A percentile compares a stretch with the other conserved stretches of the same genome.
These are phyloP conservation scores for Dolomedes plantarius DNA, from an alignment of 2,888 invertebrate species.

Conservation along the genomic window DNA sequence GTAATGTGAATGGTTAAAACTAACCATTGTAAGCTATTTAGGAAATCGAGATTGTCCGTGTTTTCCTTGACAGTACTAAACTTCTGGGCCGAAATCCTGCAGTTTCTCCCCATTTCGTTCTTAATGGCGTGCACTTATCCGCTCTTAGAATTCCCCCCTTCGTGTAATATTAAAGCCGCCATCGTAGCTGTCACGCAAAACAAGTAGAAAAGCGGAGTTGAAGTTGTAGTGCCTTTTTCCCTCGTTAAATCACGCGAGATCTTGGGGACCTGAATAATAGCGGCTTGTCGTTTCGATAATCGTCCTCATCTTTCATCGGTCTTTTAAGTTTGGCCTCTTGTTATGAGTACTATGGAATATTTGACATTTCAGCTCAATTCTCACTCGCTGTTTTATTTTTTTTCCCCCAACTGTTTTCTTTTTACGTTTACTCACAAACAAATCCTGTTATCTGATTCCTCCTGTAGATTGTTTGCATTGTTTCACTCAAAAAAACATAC, in stretches of 20 bases:
- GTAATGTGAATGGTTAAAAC: too few species aligned
- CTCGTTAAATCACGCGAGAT: constrained; percentile 42
- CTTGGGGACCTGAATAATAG: constrained; percentile 45
- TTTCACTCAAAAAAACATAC: not conserved
- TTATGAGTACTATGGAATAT: constrained; percentile 7
- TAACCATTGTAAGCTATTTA: not conserved
- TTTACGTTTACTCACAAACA: not conserved
- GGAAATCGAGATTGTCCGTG: not conserved
- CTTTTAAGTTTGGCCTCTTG: constrained; percentile 34
- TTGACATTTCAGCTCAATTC: constrained; percentile 18
- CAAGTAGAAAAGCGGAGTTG: constrained; percentile 31
- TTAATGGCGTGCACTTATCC: constrained; percentile 10
- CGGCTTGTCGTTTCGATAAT: constrained; percentile 45
- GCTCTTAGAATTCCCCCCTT: constrained; percentile 13
- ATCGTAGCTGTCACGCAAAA: constrained; percentile 53
- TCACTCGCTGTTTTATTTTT: constrained; percentile 31
- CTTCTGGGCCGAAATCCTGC: not conserved
- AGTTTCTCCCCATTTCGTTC: constrained; percentile 2
- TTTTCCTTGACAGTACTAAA: not conserved
- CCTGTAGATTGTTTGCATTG: not conserved
- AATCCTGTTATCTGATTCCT: not conserved
- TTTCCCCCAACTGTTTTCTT: not conserved
- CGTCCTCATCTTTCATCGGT: constrained; percentile 51
- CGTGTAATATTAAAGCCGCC: constrained; percentile 22
- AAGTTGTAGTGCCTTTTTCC: constrained; percentile 32